Evolutionary conservation across 2,797 vertebrate species (phyloP).

Genomic region (Enoplosus armatus): DNA sequence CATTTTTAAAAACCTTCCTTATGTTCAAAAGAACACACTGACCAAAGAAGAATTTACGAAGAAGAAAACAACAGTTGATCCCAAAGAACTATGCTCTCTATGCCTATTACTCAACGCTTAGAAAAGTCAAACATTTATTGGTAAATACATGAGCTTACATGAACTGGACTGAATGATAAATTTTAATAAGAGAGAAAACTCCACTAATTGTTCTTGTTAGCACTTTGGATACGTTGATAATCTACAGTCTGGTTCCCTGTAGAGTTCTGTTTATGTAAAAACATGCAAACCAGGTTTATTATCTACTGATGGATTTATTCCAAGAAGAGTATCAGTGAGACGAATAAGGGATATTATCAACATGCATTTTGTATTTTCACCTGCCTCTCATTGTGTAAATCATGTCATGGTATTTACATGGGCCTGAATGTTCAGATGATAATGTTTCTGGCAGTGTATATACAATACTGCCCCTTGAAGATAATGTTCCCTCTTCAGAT

Average conservation of each 20-base stretch:
- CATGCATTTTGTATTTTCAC: not conserved
- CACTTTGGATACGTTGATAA: not conserved
- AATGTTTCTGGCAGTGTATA: not conserved
- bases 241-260: not conserved
- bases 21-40: not conserved
- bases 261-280: conserved; percentile 7
- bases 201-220: not conserved
- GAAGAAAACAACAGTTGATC: not conserved
- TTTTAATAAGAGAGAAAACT: not conserved
- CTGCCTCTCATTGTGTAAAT: not conserved
- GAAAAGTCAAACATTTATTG: conserved; percentile 10
- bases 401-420: too few relatives aligned
- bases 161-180: not conserved
- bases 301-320: not conserved
- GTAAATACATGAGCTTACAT: not conserved
- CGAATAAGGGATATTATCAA: not conserved
- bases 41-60: not conserved
- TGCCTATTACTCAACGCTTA: conserved; percentile 8
- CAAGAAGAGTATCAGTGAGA: not conserved
- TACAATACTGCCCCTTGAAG: conserved; percentile 16
- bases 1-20: not conserved
- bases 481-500: conserved; percentile 37
- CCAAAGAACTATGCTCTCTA: not conserved
- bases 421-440: conserved; percentile 3
- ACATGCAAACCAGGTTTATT: not conserved